Percentiles rank a stretch among this genome's conserved stretches.
phyloP scores from a whole-genome alignment of 2,888 invertebrate species.

The Helobdella robusta region DNA sequence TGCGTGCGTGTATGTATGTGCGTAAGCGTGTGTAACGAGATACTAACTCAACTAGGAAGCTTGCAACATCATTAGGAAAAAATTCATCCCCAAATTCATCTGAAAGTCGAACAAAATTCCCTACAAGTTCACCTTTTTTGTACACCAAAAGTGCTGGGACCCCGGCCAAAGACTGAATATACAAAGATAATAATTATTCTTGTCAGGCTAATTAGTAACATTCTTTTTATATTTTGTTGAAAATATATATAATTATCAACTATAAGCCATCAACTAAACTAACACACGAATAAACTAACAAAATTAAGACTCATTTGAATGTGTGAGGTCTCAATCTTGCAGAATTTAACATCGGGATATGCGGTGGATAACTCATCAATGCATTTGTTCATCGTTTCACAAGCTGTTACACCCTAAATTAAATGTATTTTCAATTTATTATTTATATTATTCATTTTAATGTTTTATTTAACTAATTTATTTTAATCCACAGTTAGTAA shows the following conservation, averaged over 20 bases:
- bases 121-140: conserved; percentile 76
- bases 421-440: no score
- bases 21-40: not conserved
- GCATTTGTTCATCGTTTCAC: conserved; percentile 68
- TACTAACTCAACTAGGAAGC: conserved; percentile 67
- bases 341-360: conserved; percentile 78
- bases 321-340: conserved; percentile 67
- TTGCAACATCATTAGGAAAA: conserved; percentile 77
- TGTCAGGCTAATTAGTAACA: not conserved
- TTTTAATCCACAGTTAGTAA: not conserved
- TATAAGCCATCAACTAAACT: not conserved
- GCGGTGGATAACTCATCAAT: conserved; percentile 65
- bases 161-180: conserved; percentile 52
- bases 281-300: conserved; percentile 44
- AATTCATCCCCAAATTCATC: conserved; percentile 84
- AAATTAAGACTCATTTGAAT: conserved; percentile 80
- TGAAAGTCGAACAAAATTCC: conserved; percentile 78
- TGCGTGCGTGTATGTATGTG: not conserved
- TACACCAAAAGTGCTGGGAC: conserved; percentile 85
- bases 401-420: conserved; percentile 40
- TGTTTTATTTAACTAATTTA: no score
- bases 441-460: no score
- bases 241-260: not conserved
- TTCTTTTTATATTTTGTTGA: not conserved
- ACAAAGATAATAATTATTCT: not conserved